Base-by-base conservation (phyloP, 2,113 vertebrate species). In the Potamarius usumacintae region DNA sequence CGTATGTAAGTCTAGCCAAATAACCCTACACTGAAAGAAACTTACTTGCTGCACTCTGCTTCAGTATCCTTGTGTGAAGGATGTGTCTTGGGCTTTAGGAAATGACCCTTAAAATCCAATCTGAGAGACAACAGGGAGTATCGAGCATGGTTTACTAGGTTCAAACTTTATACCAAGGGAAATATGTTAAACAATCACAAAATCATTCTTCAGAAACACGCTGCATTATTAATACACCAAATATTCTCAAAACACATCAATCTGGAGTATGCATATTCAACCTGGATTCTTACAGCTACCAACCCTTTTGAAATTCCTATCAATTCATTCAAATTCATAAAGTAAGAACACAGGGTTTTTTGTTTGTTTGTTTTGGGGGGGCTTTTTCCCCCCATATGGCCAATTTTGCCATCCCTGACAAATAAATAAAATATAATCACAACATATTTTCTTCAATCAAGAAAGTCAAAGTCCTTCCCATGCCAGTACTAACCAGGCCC, bases 41-140 rank as follows among this genome's bases (percentile, higher is more conserved):
- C 34, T 12, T 25, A n/a, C 22, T 57, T 18, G 14, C 57, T 48
- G 72, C 57, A 77, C 18, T 62, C 25, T 78, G 25, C 72, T 65
- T 58, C 7, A 78, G 5, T 50, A 76, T 76, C 20, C 20, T 9
- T 76, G 20, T 50, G 42, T 11, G 42, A 50, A 50, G 7, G 8
- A 4, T 42, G 20, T 48, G 42, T 50, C 1, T 72, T 72, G 14
- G 14, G 34, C 34, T 74, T 20, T 50, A 20, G 71, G 20, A 48
- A 74, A 42, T 52, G 62, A 77, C 22, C 34, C 25, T 85, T 42
- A 85, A 85, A 74, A 76, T 76, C 50, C 25, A 53, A n/a, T 27
- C 8, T 4, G 15, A 62, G 30, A 57, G 20, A 48, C 27, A 58
- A n/a, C 8, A 74, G 27, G 48, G 55, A 74, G 30, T n/a, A 2